Percentiles rank a stretch among this genome's conserved stretches.
phyloP scores from a whole-genome alignment of 2,888 invertebrate species.

The Eupeodes latifasciatus region DNA sequence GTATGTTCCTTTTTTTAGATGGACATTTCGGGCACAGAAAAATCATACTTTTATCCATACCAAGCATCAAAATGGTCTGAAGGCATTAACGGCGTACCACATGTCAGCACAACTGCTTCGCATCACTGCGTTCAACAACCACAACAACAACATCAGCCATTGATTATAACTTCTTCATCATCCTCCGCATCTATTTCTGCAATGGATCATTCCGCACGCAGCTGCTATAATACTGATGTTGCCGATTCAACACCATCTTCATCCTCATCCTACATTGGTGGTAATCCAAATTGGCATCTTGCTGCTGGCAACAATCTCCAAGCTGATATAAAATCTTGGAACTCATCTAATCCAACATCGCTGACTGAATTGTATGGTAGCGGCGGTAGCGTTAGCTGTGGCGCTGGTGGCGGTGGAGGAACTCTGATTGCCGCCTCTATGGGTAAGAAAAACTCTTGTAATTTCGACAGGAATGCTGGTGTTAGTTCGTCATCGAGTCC shows the following conservation, averaged over 20 bases:
- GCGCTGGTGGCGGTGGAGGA: conserved; percentile 42
- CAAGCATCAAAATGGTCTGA: conserved; percentile 81
- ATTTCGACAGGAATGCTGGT: conserved; percentile 67
- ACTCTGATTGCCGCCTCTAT: conserved; percentile 35
- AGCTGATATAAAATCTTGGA: conserved; percentile 78
- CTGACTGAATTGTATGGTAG: conserved; percentile 78
- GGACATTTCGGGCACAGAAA: conserved; percentile 66
- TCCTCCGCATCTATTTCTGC: conserved; percentile 69
- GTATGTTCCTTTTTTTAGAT: conserved; percentile 52
- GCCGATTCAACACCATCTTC: conserved; percentile 71
- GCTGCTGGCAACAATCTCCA: conserved; percentile 77
- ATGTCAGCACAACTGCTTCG: conserved; percentile 24
- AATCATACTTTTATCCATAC: conserved; percentile 72
- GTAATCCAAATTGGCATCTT: conserved; percentile 77
- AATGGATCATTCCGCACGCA: conserved; percentile 72
- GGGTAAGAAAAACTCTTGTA: conserved; percentile 69
- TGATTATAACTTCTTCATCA: conserved; percentile 61
- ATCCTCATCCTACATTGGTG: conserved; percentile 71
- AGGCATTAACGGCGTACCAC: conserved; percentile 79
- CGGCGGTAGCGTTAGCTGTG: neutral
- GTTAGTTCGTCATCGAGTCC: conserved; percentile 8
- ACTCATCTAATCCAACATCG: conserved; percentile 78
- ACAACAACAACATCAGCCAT: conserved; percentile 58
- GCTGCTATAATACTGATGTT: conserved; percentile 62
- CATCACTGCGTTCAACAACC: conserved; percentile 66